Evolutionary conservation across 2,113 vertebrate species (phyloP), one percentile per base, ranked within the genome.

Genomic region (Elaphurus davidianus): DNA sequence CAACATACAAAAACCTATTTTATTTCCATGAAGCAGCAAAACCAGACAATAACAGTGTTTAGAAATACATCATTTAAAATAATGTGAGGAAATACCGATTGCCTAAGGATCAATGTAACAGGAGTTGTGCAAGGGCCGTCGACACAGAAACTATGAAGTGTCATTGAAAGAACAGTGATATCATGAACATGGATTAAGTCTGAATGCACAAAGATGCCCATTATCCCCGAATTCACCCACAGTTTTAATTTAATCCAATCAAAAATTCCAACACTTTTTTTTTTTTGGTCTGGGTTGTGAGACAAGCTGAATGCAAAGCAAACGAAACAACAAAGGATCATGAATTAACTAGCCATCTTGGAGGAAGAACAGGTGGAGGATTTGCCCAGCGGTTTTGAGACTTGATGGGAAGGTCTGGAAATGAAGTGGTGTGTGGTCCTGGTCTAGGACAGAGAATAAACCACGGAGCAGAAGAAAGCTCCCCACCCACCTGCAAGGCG

Each of bases 121-220:
- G 11, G 30, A 11, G 47, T 5, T 0, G 40, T 4, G 11, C 13
- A 60, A 50, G 43, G 54, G 16, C 54, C 3, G 0, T 12, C 1
- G 2, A 23, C 64, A 23, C 7, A 40, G 57, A n/a, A 23, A 43
- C 59, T 30, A 7, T 16, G 27, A 40, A 17, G 47, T 47, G 0
- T 15, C 19, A 11, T 6, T 36, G 64, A 3, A 74, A 59, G 64
- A 59, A 19, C 1, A 8, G 43, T 4, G 4, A 12, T 4, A 0
- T 60, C 9, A 21, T 0, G 15, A 50, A 52, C 54, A 3, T 0
- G 15, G 27, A 12, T 17, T 7, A 21, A 43, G 40, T 17, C 92
- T 9, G 28, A 52, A 0, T 0, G 2, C 12, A 30, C 30, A n/a
- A n/a, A 74, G 81, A 27, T 0, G 6, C 5, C 62, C 11, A 0